A percentile compares a stretch with the other conserved stretches of the same genome.
phyloP scores from a whole-genome alignment of 1,140 invertebrate genomes.

The Drosophila grimshawi region DNA sequence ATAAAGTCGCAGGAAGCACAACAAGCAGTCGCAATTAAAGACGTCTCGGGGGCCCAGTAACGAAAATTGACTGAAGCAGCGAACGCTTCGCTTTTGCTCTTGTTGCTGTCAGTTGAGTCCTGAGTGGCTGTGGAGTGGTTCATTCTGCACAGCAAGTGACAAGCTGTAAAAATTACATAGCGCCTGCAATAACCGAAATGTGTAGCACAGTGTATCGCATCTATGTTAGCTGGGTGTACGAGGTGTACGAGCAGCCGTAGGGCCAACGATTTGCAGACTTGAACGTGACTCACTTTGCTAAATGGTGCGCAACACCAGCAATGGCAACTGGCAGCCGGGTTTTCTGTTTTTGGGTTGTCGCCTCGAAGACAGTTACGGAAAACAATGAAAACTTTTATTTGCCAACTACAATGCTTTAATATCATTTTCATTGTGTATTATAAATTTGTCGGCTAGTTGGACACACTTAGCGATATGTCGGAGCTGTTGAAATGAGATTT shows the following conservation, averaged over 20 bases:
- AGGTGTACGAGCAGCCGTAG: conserved; percentile 56
- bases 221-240: conserved; percentile 22
- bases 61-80: conserved; percentile 68
- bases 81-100: conserved; percentile 2
- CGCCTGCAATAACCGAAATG: conserved; percentile 65
- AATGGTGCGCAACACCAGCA: conserved; percentile 67
- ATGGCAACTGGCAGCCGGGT: conserved; percentile 20
- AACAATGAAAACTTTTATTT: conserved; percentile 80
- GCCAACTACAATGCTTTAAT: conserved; percentile 62
- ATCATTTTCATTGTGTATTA: conserved; percentile 19
- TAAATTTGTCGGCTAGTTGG: conserved; percentile 23
- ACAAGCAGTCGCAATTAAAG: conserved; percentile 75
- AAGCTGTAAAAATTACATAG: conserved; percentile 75
- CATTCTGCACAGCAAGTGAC: conserved; percentile 65
- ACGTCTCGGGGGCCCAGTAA: conserved; percentile 78
- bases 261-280: conserved; percentile 77
- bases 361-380: conserved; percentile 53
- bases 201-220: conserved; percentile 66
- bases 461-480: neutral
- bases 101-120: neutral
- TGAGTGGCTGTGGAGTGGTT: conserved; percentile 16
- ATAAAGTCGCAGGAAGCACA: conserved; percentile 56
- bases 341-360: conserved; percentile 33
- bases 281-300: conserved; percentile 80
- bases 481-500: neutral